phyloP scores from a whole-genome alignment of 2,113 vertebrate genomes.

The Genyomyrus donnyi region DNA sequence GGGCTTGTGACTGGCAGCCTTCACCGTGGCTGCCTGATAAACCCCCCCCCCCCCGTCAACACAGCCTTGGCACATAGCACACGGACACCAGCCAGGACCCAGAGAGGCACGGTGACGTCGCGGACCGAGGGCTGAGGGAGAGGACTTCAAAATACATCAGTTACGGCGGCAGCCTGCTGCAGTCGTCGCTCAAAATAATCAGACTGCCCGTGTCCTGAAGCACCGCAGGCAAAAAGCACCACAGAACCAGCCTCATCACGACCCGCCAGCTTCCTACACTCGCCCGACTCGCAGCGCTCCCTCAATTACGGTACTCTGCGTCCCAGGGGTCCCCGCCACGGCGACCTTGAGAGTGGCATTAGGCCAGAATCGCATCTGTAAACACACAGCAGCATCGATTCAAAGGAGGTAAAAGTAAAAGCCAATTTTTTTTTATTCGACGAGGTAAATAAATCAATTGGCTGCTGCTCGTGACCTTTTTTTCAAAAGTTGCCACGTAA shows the following conservation, averaged over 20 bases:
- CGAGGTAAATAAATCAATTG: constrained; percentile 8
- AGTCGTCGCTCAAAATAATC: background rate
- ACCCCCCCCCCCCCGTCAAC: background rate
- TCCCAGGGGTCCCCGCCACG: background rate
- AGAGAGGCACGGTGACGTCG: background rate
- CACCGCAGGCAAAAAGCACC: background rate
- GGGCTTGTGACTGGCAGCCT: background rate
- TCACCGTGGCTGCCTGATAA: background rate
- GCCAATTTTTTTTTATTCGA: background rate
- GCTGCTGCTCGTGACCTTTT: background rate
- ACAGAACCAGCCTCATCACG: background rate
- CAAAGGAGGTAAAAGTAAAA: constrained; percentile 7
- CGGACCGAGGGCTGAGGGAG: background rate
- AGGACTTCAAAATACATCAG: background rate
- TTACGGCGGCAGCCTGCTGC: background rate
- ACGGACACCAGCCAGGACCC: background rate
- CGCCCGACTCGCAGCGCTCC: background rate
- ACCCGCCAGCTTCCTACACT: background rate
- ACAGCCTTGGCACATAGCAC: background rate
- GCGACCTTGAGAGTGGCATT: background rate
- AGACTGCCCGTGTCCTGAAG: background rate
- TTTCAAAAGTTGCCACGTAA: background rate
- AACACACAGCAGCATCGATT: background rate
- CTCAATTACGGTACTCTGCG: background rate
- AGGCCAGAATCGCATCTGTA: background rate